phyloP scores from a whole-genome alignment of 2,797 vertebrate genomes.

The Vultur gryphus region DNA sequence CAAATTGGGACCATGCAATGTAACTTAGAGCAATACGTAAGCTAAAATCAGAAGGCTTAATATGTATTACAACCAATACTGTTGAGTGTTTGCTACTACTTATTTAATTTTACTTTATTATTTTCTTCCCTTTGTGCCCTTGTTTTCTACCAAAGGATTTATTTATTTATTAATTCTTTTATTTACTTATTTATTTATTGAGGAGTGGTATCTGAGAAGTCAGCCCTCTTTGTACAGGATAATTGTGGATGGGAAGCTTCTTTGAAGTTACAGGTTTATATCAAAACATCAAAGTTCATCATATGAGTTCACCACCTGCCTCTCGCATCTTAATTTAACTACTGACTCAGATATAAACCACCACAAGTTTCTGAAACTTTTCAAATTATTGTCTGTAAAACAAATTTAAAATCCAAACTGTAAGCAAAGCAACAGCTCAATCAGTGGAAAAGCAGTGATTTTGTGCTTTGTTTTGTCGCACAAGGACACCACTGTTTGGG shows the following conservation, averaged over 20 bases:
- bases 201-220: too few species aligned
- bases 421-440: not conserved
- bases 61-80: not conserved
- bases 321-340: not conserved
- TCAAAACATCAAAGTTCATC: not conserved
- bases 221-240: not conserved
- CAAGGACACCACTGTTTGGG: rapidly evolving
- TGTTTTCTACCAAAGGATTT: not conserved
- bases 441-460: not conserved
- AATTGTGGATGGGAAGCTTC: not conserved
- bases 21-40: not conserved
- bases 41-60: not conserved
- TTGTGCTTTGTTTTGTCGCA: not conserved
- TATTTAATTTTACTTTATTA: not conserved
- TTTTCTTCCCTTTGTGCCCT: not conserved
- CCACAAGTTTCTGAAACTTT: not conserved
- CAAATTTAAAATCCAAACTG: not conserved
- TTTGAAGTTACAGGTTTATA: not conserved
- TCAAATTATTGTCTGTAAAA: not conserved
- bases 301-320: not conserved
- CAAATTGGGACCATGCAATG: not conserved
- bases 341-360: not conserved
- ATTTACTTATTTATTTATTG: not conserved
- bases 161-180: not conserved
- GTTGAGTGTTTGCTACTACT: not conserved